Evolutionary conservation across 35 echinoderm and acorn worm species (phyloP).

Genomic region (Eucidaris tribuloides): DNA sequence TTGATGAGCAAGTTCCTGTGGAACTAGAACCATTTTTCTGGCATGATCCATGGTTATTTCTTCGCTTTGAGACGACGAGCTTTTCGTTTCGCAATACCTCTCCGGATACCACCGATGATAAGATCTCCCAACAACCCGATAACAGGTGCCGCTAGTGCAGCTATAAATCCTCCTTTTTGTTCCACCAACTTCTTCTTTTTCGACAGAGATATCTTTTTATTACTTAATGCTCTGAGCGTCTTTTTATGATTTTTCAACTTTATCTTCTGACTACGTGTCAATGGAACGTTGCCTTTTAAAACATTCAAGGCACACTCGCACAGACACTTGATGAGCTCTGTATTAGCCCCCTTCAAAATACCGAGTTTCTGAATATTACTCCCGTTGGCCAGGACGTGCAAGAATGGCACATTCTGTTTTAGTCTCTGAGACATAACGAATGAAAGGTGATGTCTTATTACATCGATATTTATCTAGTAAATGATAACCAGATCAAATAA

Average conservation of each 20-base stretch:
- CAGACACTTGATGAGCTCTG: slow-evolving; percentile 32
- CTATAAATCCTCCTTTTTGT: slow-evolving; percentile 45
- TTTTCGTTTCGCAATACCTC: not conserved
- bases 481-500: not conserved
- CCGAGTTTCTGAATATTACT: slow-evolving; percentile 22
- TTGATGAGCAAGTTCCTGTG: not conserved
- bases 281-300: slow-evolving; percentile 53
- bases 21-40: slow-evolving; percentile 58
- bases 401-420: slow-evolving; percentile 30
- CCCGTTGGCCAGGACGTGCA: slow-evolving; percentile 47
- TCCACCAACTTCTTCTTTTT: slow-evolving; percentile 19
- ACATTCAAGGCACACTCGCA: slow-evolving; percentile 65
- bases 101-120: not conserved
- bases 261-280: slow-evolving; percentile 42
- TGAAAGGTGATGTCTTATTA: not conserved
- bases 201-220: slow-evolving; percentile 30
- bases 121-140: not conserved
- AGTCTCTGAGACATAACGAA: slow-evolving; percentile 37
- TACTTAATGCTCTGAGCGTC: slow-evolving; percentile 25
- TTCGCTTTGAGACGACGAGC: too few species aligned
- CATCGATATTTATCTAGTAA: not conserved
- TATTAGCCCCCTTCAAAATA: slow-evolving; percentile 29
- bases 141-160: not conserved
- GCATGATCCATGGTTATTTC: slow-evolving; percentile 22
- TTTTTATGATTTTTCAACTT: slow-evolving; percentile 51